Evolutionary conservation across 1,140 invertebrate species (phyloP).

Genomic region (Eurosta solidaginis): DNA sequence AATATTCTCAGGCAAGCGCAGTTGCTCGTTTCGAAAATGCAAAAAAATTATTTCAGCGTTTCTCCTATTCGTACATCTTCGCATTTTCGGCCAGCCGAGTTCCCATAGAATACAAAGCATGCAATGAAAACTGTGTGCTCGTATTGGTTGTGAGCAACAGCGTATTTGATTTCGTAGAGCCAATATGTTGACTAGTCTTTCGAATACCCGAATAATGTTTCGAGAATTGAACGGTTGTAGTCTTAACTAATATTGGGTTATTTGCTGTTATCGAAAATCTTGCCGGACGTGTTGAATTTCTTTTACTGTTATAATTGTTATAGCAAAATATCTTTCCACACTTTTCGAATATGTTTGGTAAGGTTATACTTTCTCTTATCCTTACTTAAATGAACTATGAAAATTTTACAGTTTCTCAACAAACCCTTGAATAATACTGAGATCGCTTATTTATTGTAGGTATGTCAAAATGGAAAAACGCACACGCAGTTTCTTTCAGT

Average conservation of each 20-base stretch:
- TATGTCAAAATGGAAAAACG: no score
- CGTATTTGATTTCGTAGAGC: background rate
- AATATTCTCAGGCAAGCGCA: background rate
- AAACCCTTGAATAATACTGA: no score
- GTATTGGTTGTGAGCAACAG: background rate
- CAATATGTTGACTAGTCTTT: background rate
- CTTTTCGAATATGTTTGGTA: no score
- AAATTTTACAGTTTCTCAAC: no score
- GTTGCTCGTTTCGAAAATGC: background rate
- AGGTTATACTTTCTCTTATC: no score
- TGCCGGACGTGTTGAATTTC: background rate
- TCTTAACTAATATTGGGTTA: background rate
- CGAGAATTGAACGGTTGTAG: background rate
- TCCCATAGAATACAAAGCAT: background rate
- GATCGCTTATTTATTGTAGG: no score
- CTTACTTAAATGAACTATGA: no score
- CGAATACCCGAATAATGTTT: background rate
- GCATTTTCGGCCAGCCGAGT: background rate
- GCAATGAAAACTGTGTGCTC: background rate
- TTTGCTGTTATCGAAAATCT: background rate
- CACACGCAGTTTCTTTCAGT: no score
- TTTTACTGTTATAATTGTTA: background rate
- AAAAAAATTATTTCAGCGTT: background rate
- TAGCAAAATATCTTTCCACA: background rate
- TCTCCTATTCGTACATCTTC: background rate